Evolutionary conservation across 2,113 vertebrate species (phyloP), one percentile per base, ranked within the genome.

Genomic region (Xerus inauris): DNA sequence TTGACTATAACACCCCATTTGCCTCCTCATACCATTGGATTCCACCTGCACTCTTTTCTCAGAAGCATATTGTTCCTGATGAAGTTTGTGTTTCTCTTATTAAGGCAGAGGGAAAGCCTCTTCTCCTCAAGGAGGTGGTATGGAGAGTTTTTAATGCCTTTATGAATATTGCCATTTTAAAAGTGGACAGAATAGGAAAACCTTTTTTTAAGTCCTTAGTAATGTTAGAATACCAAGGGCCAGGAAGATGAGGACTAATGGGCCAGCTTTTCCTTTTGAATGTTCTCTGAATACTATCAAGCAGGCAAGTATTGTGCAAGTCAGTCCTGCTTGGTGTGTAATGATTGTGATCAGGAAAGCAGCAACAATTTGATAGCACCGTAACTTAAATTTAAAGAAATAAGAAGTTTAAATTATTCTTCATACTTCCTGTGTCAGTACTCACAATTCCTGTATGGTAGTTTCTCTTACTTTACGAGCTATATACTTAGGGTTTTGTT

Each of bases 371-470:
- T 42, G 5, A 40, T 62, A 79, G 22, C 20, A 88, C 20, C 24
- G 2, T 79, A 76, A 35, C n/a, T 96, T 71, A 75, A 91, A n/a
- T 90, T 82, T 73, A 76, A 87, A 22, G 10, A 84, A 84, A 76
- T 5, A 16, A 47, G 38, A 67, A 42, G 9, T 72, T 84, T 57
- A 87, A 59, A 82, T 81, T 79, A 72, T 17, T 6, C 51, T 76
- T 77, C 14, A 67, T 57, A 8, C 57, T 92, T 28, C 12, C 2
- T 42, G 28, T 59, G 42, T 79, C 11, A 80, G 6, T n/a, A 22
- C 4, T 17, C 12, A n/a, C 19, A 80, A 45, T 75, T 75, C 24
- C 24, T 80, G 5, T 62, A 32, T 20, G 16, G 8, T 7, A 83
- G 24, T 59, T 75, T 17, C 3, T 87, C 17, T 40, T 92, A 75